Base-by-base conservation (phyloP, 2,113 vertebrate species). In the Motacilla tschutschensis region DNA sequence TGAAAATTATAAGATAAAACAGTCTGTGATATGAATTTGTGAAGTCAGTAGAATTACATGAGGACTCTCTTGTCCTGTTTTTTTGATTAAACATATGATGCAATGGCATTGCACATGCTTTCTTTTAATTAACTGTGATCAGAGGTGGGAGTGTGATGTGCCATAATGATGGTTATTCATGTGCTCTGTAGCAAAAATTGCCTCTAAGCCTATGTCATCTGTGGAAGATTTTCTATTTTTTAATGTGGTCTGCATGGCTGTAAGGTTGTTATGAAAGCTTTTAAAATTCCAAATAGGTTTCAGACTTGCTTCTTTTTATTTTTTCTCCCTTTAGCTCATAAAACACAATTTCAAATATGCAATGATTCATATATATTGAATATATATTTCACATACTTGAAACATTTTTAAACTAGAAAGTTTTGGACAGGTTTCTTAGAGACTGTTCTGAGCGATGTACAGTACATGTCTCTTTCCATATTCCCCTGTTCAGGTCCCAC, bases 201-300 rank as follows among this genome's bases (percentile, higher is more conserved):
- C 74, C 85, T 94, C 48, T 60, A 67, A 87, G 88, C 80, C 78
- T 86, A 3, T 93, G 70, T 93, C 87, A 78, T 74, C 73, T 81
- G 71, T 88, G 81, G 88, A 81, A 58, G 83, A 91, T 26, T 93
- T 94, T 94, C 79, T 84, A 12, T 86, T 95, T 94, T 96, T 91
- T 92, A 93, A 85, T 88, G 53, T 93, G 59, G 72, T 88, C 59
- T 94, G 46, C 74, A 86, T 95, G 66, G 85, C 89, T 71, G 85
- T 86, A 77, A 94, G 92, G 79, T 94, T 95, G 77, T 88, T 93
- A 62, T 60, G 64, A 94, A 91, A 91, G 74, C 65, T 95, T 95
- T 92, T 87, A 90, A 90, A 81, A 93, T 95, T 94, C 94, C 93
- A 90, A 94, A 58, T 90, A 91, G 75, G 48, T 85, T 95, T 95